A percentile compares a stretch with the other conserved stretches of the same genome.
Conservation (phyloP, 2,797 vertebrate genomes). For the Myiotriccus ornatus region DNA sequence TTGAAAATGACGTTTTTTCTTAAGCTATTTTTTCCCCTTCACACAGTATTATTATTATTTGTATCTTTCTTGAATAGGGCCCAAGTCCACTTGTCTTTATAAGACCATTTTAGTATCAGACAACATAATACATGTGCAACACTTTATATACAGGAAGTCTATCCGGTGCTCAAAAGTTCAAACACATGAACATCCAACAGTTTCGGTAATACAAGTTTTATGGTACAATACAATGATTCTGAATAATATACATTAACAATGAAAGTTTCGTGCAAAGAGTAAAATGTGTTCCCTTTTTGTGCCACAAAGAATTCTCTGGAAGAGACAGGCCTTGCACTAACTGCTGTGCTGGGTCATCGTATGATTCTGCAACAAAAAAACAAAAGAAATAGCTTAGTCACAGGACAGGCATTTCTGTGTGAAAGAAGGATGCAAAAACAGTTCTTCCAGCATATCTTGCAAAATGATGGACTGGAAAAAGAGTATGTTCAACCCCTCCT, state of each 20-base stretch:
- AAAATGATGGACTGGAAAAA: neutral
- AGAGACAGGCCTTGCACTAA: conserved; percentile 84
- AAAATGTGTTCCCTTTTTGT: conserved; percentile 84
- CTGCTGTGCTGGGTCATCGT: conserved; percentile 98
- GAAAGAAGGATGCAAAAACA: neutral
- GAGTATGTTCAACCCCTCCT: neutral
- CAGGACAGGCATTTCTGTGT: neutral
- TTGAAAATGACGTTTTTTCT: conserved; percentile 65
- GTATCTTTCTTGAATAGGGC: conserved; percentile 80
- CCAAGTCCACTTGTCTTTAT: conserved; percentile 82
- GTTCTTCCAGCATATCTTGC: neutral
- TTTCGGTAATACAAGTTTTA: conserved; percentile 84
- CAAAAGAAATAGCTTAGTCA: conserved; percentile 35
- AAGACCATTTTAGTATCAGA: conserved; percentile 86
- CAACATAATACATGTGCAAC: conserved; percentile 95
- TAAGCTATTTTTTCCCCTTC: conserved; percentile 64
- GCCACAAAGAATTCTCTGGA: conserved; percentile 71
- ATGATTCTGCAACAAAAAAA: conserved; percentile 87
- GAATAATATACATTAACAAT: conserved; percentile 90
- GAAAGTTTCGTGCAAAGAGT: conserved; percentile 90
- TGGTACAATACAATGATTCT: conserved; percentile 87
- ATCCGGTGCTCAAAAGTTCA: conserved; percentile 87
- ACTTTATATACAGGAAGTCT: conserved; percentile 96
- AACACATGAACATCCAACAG: conserved; percentile 86
- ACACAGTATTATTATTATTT: conserved; percentile 63